Conservation (phyloP, 2,888 invertebrate species). For the Lasioglossum figueresi region DNA sequence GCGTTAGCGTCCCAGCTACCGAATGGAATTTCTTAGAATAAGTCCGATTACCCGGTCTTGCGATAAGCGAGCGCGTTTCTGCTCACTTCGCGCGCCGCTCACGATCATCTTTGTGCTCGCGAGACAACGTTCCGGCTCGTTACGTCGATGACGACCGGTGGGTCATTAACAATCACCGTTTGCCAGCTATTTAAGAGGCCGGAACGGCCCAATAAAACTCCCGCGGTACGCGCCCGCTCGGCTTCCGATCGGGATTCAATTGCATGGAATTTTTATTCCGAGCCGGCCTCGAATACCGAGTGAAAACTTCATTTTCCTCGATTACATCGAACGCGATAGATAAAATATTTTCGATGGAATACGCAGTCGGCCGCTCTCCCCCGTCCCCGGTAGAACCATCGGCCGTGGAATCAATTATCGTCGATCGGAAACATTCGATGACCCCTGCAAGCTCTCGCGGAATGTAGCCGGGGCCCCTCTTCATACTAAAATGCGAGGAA, state of each 20-base stretch:
- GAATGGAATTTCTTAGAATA: conserved; percentile 30
- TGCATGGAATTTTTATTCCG: not conserved
- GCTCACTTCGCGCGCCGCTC: not conserved
- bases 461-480: not conserved
- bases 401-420: conserved; percentile 35
- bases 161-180: not conserved
- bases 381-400: not conserved
- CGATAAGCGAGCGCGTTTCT: not conserved
- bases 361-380: not conserved
- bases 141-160: not conserved
- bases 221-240: not conserved
- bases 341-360: conserved; percentile 1
- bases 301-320: conserved; percentile 1
- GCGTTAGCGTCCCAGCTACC: not conserved
- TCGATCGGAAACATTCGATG: conserved; percentile 30
- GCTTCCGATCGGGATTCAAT: not conserved
- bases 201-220: not conserved
- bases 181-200: not conserved
- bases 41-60: conserved; percentile 25
- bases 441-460: not conserved
- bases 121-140: not conserved
- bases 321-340: not conserved
- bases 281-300: not conserved
- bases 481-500: conserved; percentile 15
- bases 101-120: not conserved